Base-by-base conservation (phyloP, 1,140 invertebrate genomes). In the Pseudomyrmex concolor region DNA sequence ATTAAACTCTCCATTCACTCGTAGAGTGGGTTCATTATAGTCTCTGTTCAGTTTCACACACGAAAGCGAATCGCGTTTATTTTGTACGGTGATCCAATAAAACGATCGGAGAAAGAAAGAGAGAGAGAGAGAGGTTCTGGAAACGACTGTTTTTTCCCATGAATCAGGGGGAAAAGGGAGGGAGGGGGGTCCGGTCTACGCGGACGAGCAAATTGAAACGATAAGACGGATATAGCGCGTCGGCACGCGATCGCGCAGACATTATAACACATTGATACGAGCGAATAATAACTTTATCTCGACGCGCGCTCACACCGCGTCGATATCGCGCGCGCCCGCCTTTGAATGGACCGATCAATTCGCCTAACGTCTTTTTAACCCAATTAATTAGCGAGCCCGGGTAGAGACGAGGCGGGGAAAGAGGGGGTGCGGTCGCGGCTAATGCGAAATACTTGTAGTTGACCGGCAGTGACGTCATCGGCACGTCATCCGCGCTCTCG, bases 391-490 rank as follows among this genome's bases (percentile, higher is more conserved):
- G 67, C 90, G 54, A 74, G 82, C 13, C 67, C 83, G 60, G 57
- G 0, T 34, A 34, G 34, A 1, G 54, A 45, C 50, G 57, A 63
- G 60, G 63, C 22, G 63, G 25, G 59, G 50, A 55, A 19, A 5
- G n/a, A 34, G 51, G 50, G 62, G 54, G 74, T 68, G n/a, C n/a
- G 57, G 45, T 50, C 85, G 81, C 71, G 51, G 87, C 91, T 94
- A 94, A 94, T 94, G 93, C 92, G 93, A 94, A 94, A 94, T 93
- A 92, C 93, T 94, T 93, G 93, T 93, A 93, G 91, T 92, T 93
- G 92, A 93, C 92, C 93, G 90, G 92, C 90, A 91, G 90, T 93
- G 91, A 93, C 93, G 93, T 93, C 92, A 94, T 89, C 85, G 86
- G 84, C 84, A 86, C 76, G 84, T 88, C 86, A 82, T 82, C 72